phyloP scores from a whole-genome alignment of 2,113 vertebrate species.

The Dissostichus mawsoni region DNA sequence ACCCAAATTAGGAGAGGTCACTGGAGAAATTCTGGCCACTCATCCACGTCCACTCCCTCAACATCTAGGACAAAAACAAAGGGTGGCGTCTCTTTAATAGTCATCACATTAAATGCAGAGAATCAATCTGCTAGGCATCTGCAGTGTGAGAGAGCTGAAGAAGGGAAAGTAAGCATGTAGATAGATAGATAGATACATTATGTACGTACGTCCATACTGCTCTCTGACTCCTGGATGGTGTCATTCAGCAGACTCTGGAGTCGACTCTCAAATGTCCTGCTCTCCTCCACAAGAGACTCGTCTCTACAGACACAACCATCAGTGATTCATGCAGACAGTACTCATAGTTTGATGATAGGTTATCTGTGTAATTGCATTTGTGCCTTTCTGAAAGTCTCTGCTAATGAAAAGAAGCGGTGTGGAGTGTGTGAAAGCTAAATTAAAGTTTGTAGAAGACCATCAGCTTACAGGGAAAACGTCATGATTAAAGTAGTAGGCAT shows the following conservation, averaged over 20 bases:
- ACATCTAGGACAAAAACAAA: conserved; percentile 63
- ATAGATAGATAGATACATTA: too few species aligned
- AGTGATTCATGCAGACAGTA: conserved; percentile 32
- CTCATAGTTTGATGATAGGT: not conserved
- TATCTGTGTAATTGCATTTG: not conserved
- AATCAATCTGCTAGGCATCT: not conserved
- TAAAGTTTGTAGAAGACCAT: not conserved
- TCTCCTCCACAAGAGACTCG: conserved; percentile 84
- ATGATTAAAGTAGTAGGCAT: not conserved
- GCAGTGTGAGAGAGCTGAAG: not conserved
- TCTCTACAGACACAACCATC: conserved; percentile 69
- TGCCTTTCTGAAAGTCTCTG: not conserved
- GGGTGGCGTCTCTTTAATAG: not conserved
- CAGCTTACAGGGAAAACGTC: not conserved
- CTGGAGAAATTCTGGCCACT: conserved; percentile 70
- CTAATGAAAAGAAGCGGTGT: not conserved
- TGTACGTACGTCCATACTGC: conserved; percentile 73
- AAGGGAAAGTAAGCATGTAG: not conserved
- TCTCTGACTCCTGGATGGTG: conserved; percentile 82
- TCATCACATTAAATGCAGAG: too few species aligned
- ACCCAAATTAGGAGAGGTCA: conserved; percentile 62
- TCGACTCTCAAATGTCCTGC: conserved; percentile 79
- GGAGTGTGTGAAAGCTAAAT: not conserved
- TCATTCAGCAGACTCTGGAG: conserved; percentile 84
- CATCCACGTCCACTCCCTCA: conserved; percentile 82